Evolutionary conservation across 2,113 vertebrate species (phyloP).

Genomic region (Haliaeetus leucogaster): DNA sequence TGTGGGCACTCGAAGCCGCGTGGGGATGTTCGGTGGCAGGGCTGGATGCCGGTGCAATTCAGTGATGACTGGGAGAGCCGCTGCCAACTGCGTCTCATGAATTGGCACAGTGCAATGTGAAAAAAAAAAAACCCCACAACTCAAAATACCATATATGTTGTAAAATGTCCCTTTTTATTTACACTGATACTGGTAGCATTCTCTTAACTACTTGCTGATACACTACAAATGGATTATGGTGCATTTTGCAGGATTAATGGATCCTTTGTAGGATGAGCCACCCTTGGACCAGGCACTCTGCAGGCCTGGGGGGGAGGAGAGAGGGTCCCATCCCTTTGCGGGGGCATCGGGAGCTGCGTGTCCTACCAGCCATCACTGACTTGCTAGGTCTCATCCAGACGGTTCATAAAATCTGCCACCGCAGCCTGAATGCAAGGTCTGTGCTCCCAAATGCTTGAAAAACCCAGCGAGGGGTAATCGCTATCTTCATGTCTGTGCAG

Average conservation of each 20-base stretch:
- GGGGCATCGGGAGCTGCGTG: background rate
- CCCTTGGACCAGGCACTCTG: background rate
- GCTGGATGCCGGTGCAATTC: background rate
- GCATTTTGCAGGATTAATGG: background rate
- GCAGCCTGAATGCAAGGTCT: background rate
- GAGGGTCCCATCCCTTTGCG: accelerated
- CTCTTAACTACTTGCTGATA: background rate
- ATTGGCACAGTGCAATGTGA: background rate
- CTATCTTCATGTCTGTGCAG: background rate
- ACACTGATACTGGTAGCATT: background rate
- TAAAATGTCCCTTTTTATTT: background rate
- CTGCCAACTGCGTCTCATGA: background rate
- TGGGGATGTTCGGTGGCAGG: background rate
- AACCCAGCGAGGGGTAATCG: background rate
- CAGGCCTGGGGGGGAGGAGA: background rate
- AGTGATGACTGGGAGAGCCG: background rate
- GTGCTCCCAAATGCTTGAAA: background rate
- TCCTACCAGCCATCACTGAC: background rate
- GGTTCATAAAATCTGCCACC: background rate
- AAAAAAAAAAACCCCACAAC: background rate
- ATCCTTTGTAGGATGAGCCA: background rate
- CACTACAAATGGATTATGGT: background rate
- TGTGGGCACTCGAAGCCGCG: accelerated
- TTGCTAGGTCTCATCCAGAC: background rate
- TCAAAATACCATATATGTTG: background rate